Evolutionary conservation across 2,113 vertebrate species (phyloP), one percentile per base, ranked within the genome.

Genomic region (Sardina pilchardus): DNA sequence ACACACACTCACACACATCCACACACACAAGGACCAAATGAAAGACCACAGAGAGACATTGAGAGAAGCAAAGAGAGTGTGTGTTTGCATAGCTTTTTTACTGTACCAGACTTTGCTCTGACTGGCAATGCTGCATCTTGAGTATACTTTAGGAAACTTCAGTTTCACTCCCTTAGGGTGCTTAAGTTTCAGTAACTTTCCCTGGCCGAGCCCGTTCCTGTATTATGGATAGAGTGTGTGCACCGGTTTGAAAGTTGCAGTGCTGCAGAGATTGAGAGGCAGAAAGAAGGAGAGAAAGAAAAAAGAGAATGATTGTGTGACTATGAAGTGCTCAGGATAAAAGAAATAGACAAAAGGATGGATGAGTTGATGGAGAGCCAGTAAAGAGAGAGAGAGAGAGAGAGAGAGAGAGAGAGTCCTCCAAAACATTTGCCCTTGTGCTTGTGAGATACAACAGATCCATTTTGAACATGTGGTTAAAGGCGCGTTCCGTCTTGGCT

Each of bases 371-470:
- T 39, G 48, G 26, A 7, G 82, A 48, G 45, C 30, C 45, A 17
- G 48, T 36, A 19, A 53, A 48, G 47, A 26, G 81, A 36, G 47
- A 88, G 86, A 87, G 83, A 83, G 88, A 84, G 88, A 85, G 83
- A 45, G 80, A 83, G 71, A 89, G 43, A 48, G 47, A 26, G 81
- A 36, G 47, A 88, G 86, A 87, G 83, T 81, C 85, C 45, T 81
- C 80, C 44, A 71, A 83, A 88, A 81, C 81, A 75, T 88, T 75
- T 83, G 84, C 83, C 85, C 53, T 42, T 82, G 87, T 88, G 71
- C 75, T 56, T 84, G 87, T 84, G 87, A 85, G 45, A 47, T 88
- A 75, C 85, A 83, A 63, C 87, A 85, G 87, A 85, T 89, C 83
- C 45, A 86, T 83, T 86, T 53, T 81, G 47, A 50, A 59, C 47